Evolutionary conservation across 2,113 vertebrate genomes (phyloP), one percentile per base, ranked within the genome.

Genomic region (Eptesicus fuscus): DNA sequence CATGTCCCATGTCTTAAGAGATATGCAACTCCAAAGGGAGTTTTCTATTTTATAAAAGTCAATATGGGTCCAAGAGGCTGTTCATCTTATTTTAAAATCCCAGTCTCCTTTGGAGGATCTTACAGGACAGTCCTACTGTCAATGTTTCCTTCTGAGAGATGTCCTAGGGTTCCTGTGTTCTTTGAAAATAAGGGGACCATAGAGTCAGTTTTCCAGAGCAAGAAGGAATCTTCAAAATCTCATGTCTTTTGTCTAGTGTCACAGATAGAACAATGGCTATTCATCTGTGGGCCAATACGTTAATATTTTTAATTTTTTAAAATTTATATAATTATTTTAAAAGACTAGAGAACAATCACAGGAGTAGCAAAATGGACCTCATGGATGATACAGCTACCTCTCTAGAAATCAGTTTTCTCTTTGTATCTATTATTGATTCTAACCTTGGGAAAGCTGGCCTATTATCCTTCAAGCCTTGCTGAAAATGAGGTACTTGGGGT

Each of bases 331-430:
- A 9, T 65, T 85, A 13, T 86, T 71, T 92, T 67, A 67, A 42
- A 91, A 49, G 67, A 67, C 76, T 20, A 22, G 10, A 80, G 32
- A 91, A 73, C 25, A 59, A 73, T n/a, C 70, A 74, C 7, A 83
- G 79, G 44, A 79, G 40, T 35, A 51, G 11, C 17, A 73, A 90
- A 92, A 78, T 69, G 22, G 22, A 32, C 49, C 23, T 91, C 4
- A 67, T 56, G 49, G n/a, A 49, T 74, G 59, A 83, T 17, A 61
- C 4, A 78, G 32, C 12, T 22, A 12, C 44, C 17, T 91, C 51
- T 84, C 63, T 32, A 94, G 51, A 96, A 84, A 88, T 74, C 73
- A 80, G 47, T 51, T 96, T 93, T 91, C 51, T 86, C n/a, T 37
- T 71, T 63, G 0, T 79, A 92, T 84, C 32, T 94, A 28, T 83